Evolutionary conservation across 2,797 vertebrate species (phyloP).

Genomic region (Rhynchonycteris naso): DNA sequence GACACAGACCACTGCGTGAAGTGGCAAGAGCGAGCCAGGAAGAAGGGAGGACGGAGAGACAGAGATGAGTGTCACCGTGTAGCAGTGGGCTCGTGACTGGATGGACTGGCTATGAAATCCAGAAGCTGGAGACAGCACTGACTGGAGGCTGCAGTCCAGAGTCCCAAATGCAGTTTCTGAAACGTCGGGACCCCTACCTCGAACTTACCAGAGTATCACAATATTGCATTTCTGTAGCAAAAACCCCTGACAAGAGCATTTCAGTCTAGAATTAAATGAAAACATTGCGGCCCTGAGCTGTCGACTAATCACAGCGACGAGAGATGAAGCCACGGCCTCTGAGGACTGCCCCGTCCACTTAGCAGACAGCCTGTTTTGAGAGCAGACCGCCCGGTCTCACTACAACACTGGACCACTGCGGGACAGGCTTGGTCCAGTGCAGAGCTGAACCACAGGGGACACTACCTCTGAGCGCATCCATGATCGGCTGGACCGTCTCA

Average conservation of each 20-base stretch:
- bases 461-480: conserved; percentile 96
- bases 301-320: accelerated
- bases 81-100: no score
- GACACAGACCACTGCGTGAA: no score
- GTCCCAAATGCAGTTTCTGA: neutral
- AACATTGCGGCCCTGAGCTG: neutral
- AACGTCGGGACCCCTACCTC: neutral
- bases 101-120: neutral
- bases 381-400: neutral
- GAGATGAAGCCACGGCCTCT: neutral
- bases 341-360: neutral
- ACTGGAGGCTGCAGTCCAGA: neutral
- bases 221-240: neutral
- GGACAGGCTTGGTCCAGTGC: neutral
- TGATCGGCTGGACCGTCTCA: conserved; percentile 94
- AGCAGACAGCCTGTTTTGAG: neutral
- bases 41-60: neutral
- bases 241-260: neutral
- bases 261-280: neutral
- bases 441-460: conserved; percentile 62
- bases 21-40: neutral
- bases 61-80: accelerated
- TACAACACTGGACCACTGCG: neutral
- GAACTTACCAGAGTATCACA: neutral
- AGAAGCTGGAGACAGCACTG: neutral